Evolutionary conservation across 2,888 invertebrate genomes (phyloP), one percentile per base, ranked within the genome.

Genomic region (Drosophila lutescens): DNA sequence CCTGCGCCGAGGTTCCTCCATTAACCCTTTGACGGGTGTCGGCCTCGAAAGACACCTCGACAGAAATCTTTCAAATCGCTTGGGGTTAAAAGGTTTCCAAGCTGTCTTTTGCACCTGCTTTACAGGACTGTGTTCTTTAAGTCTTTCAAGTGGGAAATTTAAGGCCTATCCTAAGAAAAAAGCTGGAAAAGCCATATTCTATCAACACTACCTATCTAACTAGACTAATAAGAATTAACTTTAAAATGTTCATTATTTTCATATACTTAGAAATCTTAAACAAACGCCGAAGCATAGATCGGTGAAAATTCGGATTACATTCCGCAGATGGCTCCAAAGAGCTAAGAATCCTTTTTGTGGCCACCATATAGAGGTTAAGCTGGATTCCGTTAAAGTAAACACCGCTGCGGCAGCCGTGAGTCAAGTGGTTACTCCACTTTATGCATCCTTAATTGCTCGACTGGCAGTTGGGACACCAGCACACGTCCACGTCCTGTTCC

Each of bases 361-460:
- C 3, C 26, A 50, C 65, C 44, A 44, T 20, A 20, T 13, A 36
- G 4, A 47, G 65, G 65, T 67, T 66, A 66, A 66, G 20, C 49
- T 62, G 49, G 46, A 32, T 78, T 68, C 67, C 71, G 51, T 60
- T 54, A 65, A 83, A 84, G 86, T 83, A 81, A 83, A 86, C 87
- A 81, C 15, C 43, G 49, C 26, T 57, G 66, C 44, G 46, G 55
- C 30, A 62, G 62, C 44, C 26, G 63, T 57, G 56, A 76, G 69
- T 73, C 74, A 76, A 84, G 89, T 78, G 89, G 85, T 84, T 86
- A 86, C 88, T 86, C 82, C 85, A 88, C 76, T 87, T 86, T 76
- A 76, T 88, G 89, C 89, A 86, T 88, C 85, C 89, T 85, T 86
- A 88, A 86, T 86, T 86, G 89, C 89, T 79, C 65, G 61, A 54